Base-by-base conservation (phyloP, 2,888 invertebrate genomes). In the Andrena praecox region DNA sequence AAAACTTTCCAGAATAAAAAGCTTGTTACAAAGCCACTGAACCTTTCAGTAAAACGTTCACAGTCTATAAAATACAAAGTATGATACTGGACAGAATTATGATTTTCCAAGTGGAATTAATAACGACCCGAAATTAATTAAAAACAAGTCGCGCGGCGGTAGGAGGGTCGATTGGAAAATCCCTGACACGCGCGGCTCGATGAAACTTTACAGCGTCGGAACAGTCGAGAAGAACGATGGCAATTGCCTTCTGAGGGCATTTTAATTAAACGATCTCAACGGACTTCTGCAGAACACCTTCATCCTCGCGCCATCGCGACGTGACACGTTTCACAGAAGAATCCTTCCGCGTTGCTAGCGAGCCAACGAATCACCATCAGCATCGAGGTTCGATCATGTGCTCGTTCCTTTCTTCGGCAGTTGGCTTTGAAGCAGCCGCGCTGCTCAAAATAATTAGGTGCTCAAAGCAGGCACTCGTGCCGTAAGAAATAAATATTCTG, bases 261-360 rank as follows among this genome's bases (percentile, higher is more conserved):
- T 85, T 85, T 75, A 85, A 85, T 85, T 77, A 85, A 85, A 60
- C 70, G 59, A 64, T 77, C 67, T 69, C 56, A 33, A 7, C 56
- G 54, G 24, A n/a, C 71, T 71, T 66, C 56, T 68, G 54, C 27
- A 64, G 48, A 84, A 79, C 67, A 68, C 48, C 74, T 75, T 75
- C 59, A 54, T 76, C 60, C 50, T 66, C 72, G 33, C 33, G 63
- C 29, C 62, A 16, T 7, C 54, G 54, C 20, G 20, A 27, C 59
- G 31, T 66, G 54, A 48, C 29, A 70, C 48, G 33, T 83, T 75
- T 52, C 56, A 31, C 7, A 42, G 52, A 60, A 63, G 48, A 85
- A 75, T 80, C 60, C 68, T 85, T 81, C 81, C 85, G 85, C 75
- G 80, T 85, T 85, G 71, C 62, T 68, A 50, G 12, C 71, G 77